Evolutionary conservation across 2,797 vertebrate genomes (phyloP), one percentile per base, ranked within the genome.

Genomic region (Schizothorax lantsangensis): DNA sequence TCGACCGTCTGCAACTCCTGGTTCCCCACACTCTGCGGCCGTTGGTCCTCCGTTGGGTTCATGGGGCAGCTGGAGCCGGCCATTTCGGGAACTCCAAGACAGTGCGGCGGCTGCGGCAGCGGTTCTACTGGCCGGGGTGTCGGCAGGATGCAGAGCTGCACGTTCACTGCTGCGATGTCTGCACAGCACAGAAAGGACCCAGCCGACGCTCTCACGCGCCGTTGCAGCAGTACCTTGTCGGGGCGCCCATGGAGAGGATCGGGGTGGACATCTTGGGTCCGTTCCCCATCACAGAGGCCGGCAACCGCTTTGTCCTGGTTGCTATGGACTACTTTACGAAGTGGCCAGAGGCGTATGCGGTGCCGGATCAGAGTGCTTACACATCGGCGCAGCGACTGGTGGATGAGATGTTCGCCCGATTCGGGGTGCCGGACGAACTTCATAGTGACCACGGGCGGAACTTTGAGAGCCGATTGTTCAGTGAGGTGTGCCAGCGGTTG

Each of bases 271-370:
- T n/a, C n/a, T n/a, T n/a, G n/a, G n/a, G n/a, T n/a, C n/a, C n/a
- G n/a, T n/a, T n/a, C n/a, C n/a, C n/a, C n/a, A n/a, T 47, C 45
- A 36, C 83, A 0, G 72, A 89, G 3, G 0, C 1, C 1, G 72
- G 88, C 0, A 88, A 91, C 59, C 40, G 49, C 30, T 89, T 89
- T 14, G 62, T 88, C 6, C 71, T 88, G 2, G 64, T 78, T 3
- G 64, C 79, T 9, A 83, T 87, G 79, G 83, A 92, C 8, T 89
- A 89, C 11, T 89, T 91, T 10, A 90, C 77, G 0, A 89, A 89
- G 33, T 36, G 33, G 2, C 2, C 3, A 36, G 33, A 36, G 33
- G 33, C 33, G 2, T 36, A 36, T 36, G 38, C 54, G 1, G 69
- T 84, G 0, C 75, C 69, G 0, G 59, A 90, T 6, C 91, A 86